Evolutionary conservation across 92 coral and sea anemone species (phyloP).

Genomic region (Diadumene lineata): DNA sequence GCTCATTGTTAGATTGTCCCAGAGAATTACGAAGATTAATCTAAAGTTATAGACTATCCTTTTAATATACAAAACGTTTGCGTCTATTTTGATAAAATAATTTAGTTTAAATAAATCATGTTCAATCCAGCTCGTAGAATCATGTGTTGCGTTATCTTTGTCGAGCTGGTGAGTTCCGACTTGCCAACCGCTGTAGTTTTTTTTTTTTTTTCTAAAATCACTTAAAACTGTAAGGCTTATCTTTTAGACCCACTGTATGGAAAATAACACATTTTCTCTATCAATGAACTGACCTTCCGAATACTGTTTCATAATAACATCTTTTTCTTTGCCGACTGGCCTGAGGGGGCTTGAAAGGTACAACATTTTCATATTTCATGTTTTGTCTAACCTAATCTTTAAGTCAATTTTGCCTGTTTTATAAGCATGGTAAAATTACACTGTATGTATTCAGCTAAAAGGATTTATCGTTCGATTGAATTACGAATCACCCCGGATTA

Average conservation of each 20-base stretch:
- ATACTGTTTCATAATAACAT: conserved; percentile 13
- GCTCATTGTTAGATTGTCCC: conserved; percentile 7
- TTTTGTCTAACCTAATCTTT: conserved; percentile 8
- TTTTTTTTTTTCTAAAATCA: conserved; percentile 23
- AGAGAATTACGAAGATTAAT: conserved; percentile 1
- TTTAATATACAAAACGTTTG: not conserved
- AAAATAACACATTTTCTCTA: conserved; percentile 26
- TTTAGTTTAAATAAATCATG: not conserved
- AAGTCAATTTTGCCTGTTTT: conserved; percentile 13
- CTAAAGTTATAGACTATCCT: conserved; percentile 2
- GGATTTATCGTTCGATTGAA: not conserved
- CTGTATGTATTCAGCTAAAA: not conserved
- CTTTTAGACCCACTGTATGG: conserved; percentile 15
- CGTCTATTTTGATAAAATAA: conserved; percentile 7
- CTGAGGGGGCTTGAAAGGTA: conserved; percentile 11
- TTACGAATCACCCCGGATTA: not conserved
- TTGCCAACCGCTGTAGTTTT: conserved; percentile 17
- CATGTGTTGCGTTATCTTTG: conserved; percentile 3
- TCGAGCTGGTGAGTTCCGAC: conserved; percentile 16
- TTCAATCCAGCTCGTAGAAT: not conserved
- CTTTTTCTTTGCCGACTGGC: conserved; percentile 18
- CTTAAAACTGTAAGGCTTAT: conserved; percentile 29
- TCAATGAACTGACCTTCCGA: conserved; percentile 29
- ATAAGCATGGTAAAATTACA: not conserved
- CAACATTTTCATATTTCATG: conserved; percentile 2